Evolutionary conservation across 2,797 vertebrate species (phyloP).

Genomic region (Cirrhinus molitorella): DNA sequence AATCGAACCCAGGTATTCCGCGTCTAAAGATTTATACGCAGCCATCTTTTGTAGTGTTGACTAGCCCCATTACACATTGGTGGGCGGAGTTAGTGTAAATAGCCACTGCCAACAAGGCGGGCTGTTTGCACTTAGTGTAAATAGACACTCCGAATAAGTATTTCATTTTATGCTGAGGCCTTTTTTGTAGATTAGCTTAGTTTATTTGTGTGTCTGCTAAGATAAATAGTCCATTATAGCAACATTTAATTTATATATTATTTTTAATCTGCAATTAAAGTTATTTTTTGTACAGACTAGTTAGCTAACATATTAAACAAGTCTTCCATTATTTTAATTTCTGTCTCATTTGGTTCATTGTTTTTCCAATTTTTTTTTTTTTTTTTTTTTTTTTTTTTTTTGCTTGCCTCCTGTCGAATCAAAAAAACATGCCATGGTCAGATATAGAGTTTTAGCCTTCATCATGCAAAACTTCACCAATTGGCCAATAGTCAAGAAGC

Average conservation of each 20-base stretch:
- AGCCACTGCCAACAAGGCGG: too few species aligned
- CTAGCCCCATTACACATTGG: too few species aligned
- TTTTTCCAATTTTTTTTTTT: background rate
- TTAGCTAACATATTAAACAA: background rate
- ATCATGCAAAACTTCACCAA: background rate
- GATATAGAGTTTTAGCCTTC: background rate
- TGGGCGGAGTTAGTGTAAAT: too few species aligned
- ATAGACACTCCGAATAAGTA: too few species aligned
- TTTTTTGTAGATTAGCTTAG: background rate
- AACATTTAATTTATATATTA: background rate
- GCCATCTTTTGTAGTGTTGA: too few species aligned
- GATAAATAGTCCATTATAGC: background rate
- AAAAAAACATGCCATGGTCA: background rate
- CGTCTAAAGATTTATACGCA: too few species aligned
- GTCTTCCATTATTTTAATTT: conserved; percentile 1
- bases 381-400: background rate
- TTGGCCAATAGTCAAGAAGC: background rate
- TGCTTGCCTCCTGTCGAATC: background rate
- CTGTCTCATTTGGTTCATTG: background rate
- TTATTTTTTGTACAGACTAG: background rate
- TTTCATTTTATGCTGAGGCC: background rate
- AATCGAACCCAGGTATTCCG: too few species aligned
- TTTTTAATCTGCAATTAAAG: background rate
- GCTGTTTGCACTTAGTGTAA: too few species aligned
- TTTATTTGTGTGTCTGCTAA: background rate